Conservation (phyloP, 2,113 vertebrate genomes). For the Poeciliopsis turrubarensis region DNA sequence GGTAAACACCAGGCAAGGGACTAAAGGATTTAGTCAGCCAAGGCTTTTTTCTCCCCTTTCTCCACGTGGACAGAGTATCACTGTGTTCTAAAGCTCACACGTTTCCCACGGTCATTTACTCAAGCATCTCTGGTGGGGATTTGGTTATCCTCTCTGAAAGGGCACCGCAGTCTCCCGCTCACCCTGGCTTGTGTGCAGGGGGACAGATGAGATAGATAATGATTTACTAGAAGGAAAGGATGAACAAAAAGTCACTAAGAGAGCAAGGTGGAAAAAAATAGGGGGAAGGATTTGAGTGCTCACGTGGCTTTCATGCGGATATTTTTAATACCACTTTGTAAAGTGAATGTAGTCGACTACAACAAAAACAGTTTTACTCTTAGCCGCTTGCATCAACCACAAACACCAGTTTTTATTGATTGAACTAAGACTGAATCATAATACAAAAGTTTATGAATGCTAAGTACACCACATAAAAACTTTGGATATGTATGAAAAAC, state of each 20-base stretch:
- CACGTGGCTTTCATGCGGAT: neutral
- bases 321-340: neutral
- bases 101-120: conserved; percentile 75
- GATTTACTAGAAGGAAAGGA: conserved; percentile 33
- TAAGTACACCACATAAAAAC: too few relatives aligned
- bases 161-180: conserved; percentile 30
- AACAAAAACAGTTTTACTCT: neutral
- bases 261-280: conserved; percentile 5
- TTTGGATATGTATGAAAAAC: too few relatives aligned
- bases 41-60: conserved; percentile 43
- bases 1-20: conserved; percentile 68
- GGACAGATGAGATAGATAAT: conserved; percentile 30
- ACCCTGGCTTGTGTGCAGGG: neutral
- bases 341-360: neutral
- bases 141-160: conserved; percentile 65
- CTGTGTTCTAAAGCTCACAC: conserved; percentile 62
- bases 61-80: conserved; percentile 58
- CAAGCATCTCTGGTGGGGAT: conserved; percentile 66
- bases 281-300: neutral
- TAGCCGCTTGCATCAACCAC: neutral
- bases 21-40: conserved; percentile 64
- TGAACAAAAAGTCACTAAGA: conserved; percentile 29
- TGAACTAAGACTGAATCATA: neutral
- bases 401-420: neutral
- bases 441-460: neutral